Evolutionary conservation across 2,113 vertebrate genomes (phyloP), one percentile per base, ranked within the genome.

Genomic region (Epinephelus lanceolatus): DNA sequence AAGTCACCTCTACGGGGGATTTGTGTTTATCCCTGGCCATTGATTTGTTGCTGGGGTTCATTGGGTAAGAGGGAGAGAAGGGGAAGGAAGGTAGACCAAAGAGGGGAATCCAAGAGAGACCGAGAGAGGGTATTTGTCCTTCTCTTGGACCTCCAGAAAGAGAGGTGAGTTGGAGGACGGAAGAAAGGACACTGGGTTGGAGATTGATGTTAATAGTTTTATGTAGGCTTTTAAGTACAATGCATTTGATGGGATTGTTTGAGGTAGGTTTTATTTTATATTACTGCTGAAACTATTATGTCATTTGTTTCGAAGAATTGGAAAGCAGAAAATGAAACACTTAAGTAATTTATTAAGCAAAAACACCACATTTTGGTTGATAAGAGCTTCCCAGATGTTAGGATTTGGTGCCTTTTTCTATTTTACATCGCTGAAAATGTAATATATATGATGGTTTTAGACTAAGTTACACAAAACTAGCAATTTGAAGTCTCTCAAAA

Each of bases 1-100:
- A 93, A 95, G 93, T 94, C 93, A 94, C 92, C 89, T 92, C 93
- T 93, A 70, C 66, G 47, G 92, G 91, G 94, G 91, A 93, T 92
- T 93, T 92, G 85, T 88, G 92, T 87, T 94, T 89, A 93, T 91
- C 91, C 89, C 89, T 62, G 56, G 79, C 83, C 92, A 94, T 94
- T 94, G 93, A 95, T 94, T 94, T 90, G 91, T 89, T 86, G 81
- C 88, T 80, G 84, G 87, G 91, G 85, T 90, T 90, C 87, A 88
- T 74, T 82, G 88, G 84, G 67, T 85, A 84, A 88, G 84, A 91
- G 69, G 66, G 70, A 86, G 78, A 78, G 57, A 71, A 87, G 82
- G 79, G 66, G 63, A 73, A 51, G 66, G 78, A 81, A 77, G 71
- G 52, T 21, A 73, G 86, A 83, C 71, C 53, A 71, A 88, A 87